Percentiles rank a stretch among this genome's conserved stretches.
phyloP scores from a whole-genome alignment of 1,140 invertebrate species.

The Lepeophtheirus salmonis region DNA sequence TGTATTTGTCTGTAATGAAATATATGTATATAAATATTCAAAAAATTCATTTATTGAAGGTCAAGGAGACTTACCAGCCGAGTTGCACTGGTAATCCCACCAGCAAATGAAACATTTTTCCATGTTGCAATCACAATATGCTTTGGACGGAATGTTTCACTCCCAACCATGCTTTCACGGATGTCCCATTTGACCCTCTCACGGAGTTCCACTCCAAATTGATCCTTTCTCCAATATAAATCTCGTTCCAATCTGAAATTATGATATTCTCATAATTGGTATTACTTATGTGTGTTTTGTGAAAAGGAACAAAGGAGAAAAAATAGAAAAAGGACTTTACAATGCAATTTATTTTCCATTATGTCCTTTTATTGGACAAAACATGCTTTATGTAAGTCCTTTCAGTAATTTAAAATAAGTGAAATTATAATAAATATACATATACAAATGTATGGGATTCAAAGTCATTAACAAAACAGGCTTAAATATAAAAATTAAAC shows the following conservation, averaged over 20 bases:
- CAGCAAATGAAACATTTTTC: slow-evolving; percentile 84
- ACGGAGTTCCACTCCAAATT: slow-evolving; percentile 61
- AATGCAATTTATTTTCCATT: slow-evolving; percentile 1
- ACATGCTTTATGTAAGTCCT: too few relatives aligned
- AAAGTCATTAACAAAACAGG: too few relatives aligned
- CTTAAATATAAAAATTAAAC: too few relatives aligned
- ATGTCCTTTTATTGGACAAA: slow-evolving; percentile 6
- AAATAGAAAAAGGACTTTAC: too few relatives aligned
- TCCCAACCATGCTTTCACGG: slow-evolving; percentile 67
- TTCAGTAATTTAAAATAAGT: too few relatives aligned
- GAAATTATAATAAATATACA: too few relatives aligned
- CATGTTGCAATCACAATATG: slow-evolving; percentile 79
- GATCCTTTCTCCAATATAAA: slow-evolving; percentile 50
- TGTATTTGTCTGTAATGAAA: slow-evolving; percentile 53
- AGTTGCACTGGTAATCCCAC: slow-evolving; percentile 54
- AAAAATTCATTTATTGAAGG: neutral
- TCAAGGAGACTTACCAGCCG: slow-evolving; percentile 38
- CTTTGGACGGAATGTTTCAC: slow-evolving; percentile 67
- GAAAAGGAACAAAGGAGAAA: too few relatives aligned
- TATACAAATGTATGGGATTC: too few relatives aligned
- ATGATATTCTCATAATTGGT: too few relatives aligned
- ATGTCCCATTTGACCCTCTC: slow-evolving; percentile 74
- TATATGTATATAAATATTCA: neutral
- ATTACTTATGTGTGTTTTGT: too few relatives aligned
- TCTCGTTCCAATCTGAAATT: slow-evolving; percentile 42